Evolutionary conservation across 1,140 invertebrate genomes (phyloP), one percentile per base, ranked within the genome.

Genomic region (Pseudomyrmex cubaensis): DNA sequence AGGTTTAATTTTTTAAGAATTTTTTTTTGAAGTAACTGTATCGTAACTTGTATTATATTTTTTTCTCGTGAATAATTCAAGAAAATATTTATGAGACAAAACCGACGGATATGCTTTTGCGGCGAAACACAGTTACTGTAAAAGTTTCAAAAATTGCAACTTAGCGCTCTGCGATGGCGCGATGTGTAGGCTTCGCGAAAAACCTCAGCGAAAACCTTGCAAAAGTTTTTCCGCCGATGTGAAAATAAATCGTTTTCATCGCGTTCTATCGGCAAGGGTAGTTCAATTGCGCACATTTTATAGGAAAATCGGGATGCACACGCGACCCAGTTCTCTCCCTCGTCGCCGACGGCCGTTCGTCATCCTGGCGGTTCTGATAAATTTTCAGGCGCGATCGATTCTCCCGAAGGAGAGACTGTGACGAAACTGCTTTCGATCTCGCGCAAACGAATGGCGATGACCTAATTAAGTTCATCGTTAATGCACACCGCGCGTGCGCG

Each of bases 401-500:
- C 56, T 48, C 20, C 3, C 44, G 17, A 35, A 78, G 63, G 44
- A 20, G 54, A 20, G 44, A 67, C 17, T 13, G 50, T n/a, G 25
- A 69, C 46, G 64, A 70, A 35, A 61, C 22, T 35, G 66, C 44
- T 50, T 48, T 35, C 35, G 64, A 66, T 69, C 64, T 44, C 76
- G 56, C 15, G 66, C n/a, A n/a, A 61, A 80, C 44, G 54, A 72
- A 80, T 20, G 15, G 66, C 64, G 17, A 72, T 46, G 57, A 64
- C 67, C 70, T 88, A 85, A 88, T 87, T 87, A 88, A 84, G 82
- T 54, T 50, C 48, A 22, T 50, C 25, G 66, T 73, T 44, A 84
- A 87, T 85, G 86, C 83, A 52, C 46, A n/a, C 2, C 44, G 22
- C 61, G 75, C 62, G 72, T 13, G 50, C 50, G 35, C 66, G 54